phyloP scores from a whole-genome alignment of 2,797 vertebrate genomes.

The Epinephelus awoara region DNA sequence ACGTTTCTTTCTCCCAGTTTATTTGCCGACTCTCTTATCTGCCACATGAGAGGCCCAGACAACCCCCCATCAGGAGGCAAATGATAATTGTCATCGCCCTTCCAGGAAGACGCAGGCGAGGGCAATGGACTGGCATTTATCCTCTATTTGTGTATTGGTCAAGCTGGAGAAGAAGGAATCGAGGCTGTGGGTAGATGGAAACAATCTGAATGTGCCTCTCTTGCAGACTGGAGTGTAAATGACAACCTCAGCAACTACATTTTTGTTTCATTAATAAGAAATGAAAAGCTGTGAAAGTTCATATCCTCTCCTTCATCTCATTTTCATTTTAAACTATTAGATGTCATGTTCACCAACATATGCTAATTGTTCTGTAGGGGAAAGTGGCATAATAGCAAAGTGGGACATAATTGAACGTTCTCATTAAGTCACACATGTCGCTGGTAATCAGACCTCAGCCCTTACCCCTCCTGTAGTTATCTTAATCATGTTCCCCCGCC shows the following conservation, averaged over 20 bases:
- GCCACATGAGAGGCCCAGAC: slow-evolving; percentile 85
- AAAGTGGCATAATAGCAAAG: slow-evolving; percentile 38
- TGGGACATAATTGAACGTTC: slow-evolving; percentile 39
- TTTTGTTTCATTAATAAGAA: slow-evolving; percentile 45
- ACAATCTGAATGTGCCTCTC: slow-evolving; percentile 50
- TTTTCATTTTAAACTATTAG: slow-evolving; percentile 32
- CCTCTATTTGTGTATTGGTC: slow-evolving; percentile 67
- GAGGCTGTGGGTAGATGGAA: slow-evolving; percentile 28
- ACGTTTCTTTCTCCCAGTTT: slow-evolving; percentile 67
- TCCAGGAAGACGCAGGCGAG: slow-evolving; percentile 69
- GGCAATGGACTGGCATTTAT: slow-evolving; percentile 81
- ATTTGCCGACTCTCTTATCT: slow-evolving; percentile 82
- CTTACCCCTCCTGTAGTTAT: slow-evolving; percentile 55
- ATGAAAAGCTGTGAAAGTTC: slow-evolving; percentile 45
- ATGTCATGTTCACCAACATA: slow-evolving; percentile 37
- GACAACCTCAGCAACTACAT: slow-evolving; percentile 45
- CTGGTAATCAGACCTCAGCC: slow-evolving; percentile 40
- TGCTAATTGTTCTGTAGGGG: slow-evolving; percentile 28
- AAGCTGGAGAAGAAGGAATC: slow-evolving; percentile 46
- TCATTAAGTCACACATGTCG: slow-evolving; percentile 45
- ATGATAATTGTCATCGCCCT: slow-evolving; percentile 78
- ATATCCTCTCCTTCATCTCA: slow-evolving; percentile 28
- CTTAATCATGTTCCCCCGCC: slow-evolving; percentile 41
- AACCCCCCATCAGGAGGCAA: slow-evolving; percentile 73
- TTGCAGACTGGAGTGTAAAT: slow-evolving; percentile 28